A percentile compares a stretch with the other conserved stretches of the same genome.
phyloP scores from a whole-genome alignment of 2,797 vertebrate species.

The Fistularia tabacaria region DNA sequence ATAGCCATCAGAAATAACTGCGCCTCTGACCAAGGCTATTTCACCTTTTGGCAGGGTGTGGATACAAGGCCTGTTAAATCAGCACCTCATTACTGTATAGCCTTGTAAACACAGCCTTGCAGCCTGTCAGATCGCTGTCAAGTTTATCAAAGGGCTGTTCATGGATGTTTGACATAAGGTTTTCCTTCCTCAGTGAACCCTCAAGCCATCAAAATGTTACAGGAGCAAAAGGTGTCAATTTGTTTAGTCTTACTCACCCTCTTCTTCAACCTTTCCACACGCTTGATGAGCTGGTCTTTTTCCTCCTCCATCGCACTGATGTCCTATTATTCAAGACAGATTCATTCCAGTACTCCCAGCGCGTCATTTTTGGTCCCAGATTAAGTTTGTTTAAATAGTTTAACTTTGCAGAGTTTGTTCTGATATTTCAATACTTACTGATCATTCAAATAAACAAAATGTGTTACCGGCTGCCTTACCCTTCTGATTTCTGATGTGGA shows the following conservation, averaged over 20 bases:
- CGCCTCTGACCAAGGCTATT: conserved; percentile 45
- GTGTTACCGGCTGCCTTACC: conserved; percentile 69
- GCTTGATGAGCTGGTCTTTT: conserved; percentile 92
- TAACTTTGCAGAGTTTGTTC: too few relatives aligned
- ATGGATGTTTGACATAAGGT: conserved; percentile 70
- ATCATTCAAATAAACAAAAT: too few relatives aligned
- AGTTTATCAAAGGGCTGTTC: conserved; percentile 58
- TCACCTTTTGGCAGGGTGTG: conserved; percentile 46
- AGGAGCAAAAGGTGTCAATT: conserved; percentile 16
- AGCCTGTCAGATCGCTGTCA: conserved; percentile 61
- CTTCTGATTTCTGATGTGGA: conserved; percentile 93
- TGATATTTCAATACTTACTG: too few relatives aligned
- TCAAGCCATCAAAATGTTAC: conserved; percentile 59
- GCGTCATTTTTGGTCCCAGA: too few relatives aligned
- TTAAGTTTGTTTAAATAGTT: too few relatives aligned
- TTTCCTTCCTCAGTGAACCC: conserved; percentile 75
- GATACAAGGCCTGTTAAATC: conserved; percentile 41
- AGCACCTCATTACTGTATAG: conserved; percentile 50
- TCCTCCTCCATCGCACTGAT: conserved; percentile 97
- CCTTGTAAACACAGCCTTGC: conserved; percentile 30
- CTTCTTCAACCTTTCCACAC: conserved; percentile 94
- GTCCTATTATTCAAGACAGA: conserved; percentile 76
- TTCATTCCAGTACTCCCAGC: not conserved
- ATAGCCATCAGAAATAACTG: conserved; percentile 28
- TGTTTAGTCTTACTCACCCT: conserved; percentile 77